Evolutionary conservation across 2,797 vertebrate genomes (phyloP).

Genomic region (Hoplostethus mediterraneus): DNA sequence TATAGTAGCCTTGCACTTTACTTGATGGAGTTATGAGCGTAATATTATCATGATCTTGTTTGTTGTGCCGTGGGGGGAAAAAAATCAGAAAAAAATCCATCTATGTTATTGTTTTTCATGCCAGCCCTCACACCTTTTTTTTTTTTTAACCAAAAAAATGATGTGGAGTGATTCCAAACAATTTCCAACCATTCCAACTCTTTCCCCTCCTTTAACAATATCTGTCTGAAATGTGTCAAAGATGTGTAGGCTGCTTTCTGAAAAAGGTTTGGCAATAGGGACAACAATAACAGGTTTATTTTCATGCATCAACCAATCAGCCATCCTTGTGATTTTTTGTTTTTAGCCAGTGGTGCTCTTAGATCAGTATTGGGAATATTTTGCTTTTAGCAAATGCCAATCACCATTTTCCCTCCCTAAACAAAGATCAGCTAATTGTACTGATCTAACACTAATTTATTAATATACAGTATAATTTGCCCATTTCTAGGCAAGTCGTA

Average conservation of each 20-base stretch:
- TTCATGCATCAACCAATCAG: conserved; percentile 15
- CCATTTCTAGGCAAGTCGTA: no score
- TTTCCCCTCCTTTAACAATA: conserved; percentile 31
- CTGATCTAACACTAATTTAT: no score
- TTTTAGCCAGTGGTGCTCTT: conserved; percentile 35
- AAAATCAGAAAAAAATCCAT: conserved; percentile 5
- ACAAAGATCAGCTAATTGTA: no score
- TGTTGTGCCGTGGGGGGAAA: conserved; percentile 63
- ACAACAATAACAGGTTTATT: conserved; percentile 37
- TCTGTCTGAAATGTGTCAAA: conserved; percentile 41
- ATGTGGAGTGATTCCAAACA: conserved; percentile 24
- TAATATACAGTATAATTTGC: no score
- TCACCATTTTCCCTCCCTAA: not conserved
- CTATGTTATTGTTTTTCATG: conserved; percentile 42
- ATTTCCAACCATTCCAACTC: conserved; percentile 31
- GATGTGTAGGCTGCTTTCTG: conserved; percentile 26
- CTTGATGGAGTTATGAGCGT: conserved; percentile 66
- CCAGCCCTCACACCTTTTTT: conserved; percentile 5
- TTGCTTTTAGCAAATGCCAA: not conserved
- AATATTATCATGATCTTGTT: conserved; percentile 71
- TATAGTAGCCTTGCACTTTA: conserved; percentile 82
- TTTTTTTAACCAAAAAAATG: conserved; percentile 1
- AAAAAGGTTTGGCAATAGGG: not conserved
- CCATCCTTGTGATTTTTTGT: conserved; percentile 2
- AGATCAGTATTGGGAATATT: not conserved